phyloP scores from a whole-genome alignment of 2,797 vertebrate species.

The Melanotaenia trifasciata region DNA sequence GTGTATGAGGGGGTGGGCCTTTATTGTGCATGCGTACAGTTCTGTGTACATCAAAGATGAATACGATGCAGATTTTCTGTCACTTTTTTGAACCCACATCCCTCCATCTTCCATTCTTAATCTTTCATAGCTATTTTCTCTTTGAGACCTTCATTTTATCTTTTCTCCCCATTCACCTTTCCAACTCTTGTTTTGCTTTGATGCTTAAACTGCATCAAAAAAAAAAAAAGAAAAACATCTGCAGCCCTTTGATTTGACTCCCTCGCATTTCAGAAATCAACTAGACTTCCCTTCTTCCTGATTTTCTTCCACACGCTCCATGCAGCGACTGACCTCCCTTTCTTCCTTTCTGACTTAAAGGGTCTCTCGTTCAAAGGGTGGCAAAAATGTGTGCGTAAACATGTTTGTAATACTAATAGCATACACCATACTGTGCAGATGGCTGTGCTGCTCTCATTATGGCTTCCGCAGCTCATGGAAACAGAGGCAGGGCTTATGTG shows the following conservation, averaged over 20 bases:
- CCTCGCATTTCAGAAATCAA: conserved; percentile 20
- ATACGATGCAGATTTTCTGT: conserved; percentile 8
- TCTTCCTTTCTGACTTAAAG: conserved; percentile 26
- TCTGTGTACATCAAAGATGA: conserved; percentile 39
- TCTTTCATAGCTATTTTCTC: conserved; percentile 28
- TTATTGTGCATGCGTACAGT: neutral
- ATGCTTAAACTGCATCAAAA: conserved; percentile 47
- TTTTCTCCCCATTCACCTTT: conserved; percentile 29
- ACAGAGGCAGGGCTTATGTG: conserved; percentile 49
- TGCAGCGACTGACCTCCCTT: conserved; percentile 24
- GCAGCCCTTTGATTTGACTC: conserved; percentile 44
- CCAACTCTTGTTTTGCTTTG: conserved; percentile 44
- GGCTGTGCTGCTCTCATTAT: conserved; percentile 66
- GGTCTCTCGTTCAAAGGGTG: conserved; percentile 27
- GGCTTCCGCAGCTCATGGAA: conserved; percentile 48
- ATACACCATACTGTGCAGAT: conserved; percentile 59
- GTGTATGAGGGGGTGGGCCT: conserved; percentile 5
- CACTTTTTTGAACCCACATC: conserved; percentile 13
- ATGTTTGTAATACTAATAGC: conserved; percentile 60
- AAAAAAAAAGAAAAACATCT: conserved; percentile 16
- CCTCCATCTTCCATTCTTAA: conserved; percentile 1
- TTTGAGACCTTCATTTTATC: conserved; percentile 29
- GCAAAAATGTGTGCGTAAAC: conserved; percentile 15
- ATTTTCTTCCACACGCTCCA: conserved; percentile 6
- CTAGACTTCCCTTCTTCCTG: neutral